These are phyloP conservation scores for Euwallacea similis DNA, from an alignment of 1,140 invertebrate species.

Conservation along the genomic window DNA sequence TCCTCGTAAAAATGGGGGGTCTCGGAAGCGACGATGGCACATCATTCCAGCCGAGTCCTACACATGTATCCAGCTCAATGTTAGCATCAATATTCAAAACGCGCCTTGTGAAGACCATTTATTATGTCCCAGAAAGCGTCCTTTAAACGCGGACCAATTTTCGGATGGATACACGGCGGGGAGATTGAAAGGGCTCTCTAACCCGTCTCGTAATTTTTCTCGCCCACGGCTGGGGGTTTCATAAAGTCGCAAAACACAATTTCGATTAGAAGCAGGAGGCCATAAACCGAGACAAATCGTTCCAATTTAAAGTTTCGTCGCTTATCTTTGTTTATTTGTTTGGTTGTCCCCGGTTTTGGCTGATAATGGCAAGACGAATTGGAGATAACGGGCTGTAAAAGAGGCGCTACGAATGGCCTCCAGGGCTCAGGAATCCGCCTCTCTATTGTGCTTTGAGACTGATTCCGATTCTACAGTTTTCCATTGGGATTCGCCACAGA, in stretches of 20 bases:
- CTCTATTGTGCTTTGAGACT: too few relatives aligned
- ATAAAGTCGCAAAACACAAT: conserved; percentile 13
- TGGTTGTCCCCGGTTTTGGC: conserved; percentile 6
- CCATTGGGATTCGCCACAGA: too few relatives aligned
- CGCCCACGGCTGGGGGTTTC: not conserved
- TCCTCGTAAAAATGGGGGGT: too few relatives aligned
- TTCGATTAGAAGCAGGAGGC: not conserved
- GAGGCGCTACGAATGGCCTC: not conserved
- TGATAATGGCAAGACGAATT: conserved; percentile 30
- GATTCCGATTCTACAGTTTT: too few relatives aligned
- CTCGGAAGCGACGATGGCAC: too few relatives aligned
- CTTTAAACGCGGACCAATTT: conserved; percentile 27
- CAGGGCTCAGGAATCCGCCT: too few relatives aligned
- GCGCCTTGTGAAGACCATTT: conserved; percentile 15
- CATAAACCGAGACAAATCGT: conserved; percentile 5
- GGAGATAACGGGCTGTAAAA: conserved; percentile 33
- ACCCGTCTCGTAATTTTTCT: conserved; percentile 17
- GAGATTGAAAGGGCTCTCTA: conserved; percentile 20
- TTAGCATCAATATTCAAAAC: conserved; percentile 17
- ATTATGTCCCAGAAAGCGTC: conserved; percentile 27
- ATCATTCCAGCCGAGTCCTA: not conserved
- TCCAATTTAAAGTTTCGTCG: conserved; percentile 11
- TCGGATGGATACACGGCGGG: conserved; percentile 3
- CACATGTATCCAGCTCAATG: conserved; percentile 5
- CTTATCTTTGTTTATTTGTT: conserved; percentile 29